Percentiles rank a stretch among this genome's conserved stretches.
phyloP scores from a whole-genome alignment of 2,888 invertebrate species.

The Nycteola revayana region DNA sequence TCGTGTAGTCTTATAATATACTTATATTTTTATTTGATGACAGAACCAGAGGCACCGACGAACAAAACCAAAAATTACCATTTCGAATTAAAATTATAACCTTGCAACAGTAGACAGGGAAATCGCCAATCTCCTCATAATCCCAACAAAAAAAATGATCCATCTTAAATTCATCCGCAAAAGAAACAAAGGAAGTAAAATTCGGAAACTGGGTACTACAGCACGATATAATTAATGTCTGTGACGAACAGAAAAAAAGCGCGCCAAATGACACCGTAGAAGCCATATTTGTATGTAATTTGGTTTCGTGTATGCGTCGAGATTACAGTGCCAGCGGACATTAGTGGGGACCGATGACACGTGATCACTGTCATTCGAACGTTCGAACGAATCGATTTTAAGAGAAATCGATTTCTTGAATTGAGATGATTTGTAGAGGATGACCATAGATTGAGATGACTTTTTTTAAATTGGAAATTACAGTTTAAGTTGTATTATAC shows the following conservation, averaged over 20 bases:
- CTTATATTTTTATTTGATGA: too few species aligned
- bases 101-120: constrained; percentile 13
- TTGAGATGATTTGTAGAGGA: constrained; percentile 6
- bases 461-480: too few species aligned
- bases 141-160: constrained; percentile 17
- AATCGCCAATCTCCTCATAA: constrained; percentile 5
- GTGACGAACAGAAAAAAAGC: constrained; percentile 42
- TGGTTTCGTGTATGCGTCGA: constrained; percentile 57
- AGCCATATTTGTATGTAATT: constrained; percentile 65
- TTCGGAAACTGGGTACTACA: constrained; percentile 53
- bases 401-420: constrained; percentile 43
- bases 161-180: constrained; percentile 21
- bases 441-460: too few species aligned
- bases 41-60: too few species aligned
- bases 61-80: too few species aligned
- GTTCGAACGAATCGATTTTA: constrained; percentile 46
- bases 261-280: constrained; percentile 72
- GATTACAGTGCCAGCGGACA: constrained; percentile 67
- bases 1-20: too few species aligned
- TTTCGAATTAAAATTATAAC: too few species aligned
- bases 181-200: constrained; percentile 41
- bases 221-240: constrained; percentile 56
- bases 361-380: constrained; percentile 53
- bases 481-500: too few species aligned
- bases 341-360: constrained; percentile 58